Base-by-base conservation (phyloP, 2,113 vertebrate species). In the Nyctereutes procyonoides region DNA sequence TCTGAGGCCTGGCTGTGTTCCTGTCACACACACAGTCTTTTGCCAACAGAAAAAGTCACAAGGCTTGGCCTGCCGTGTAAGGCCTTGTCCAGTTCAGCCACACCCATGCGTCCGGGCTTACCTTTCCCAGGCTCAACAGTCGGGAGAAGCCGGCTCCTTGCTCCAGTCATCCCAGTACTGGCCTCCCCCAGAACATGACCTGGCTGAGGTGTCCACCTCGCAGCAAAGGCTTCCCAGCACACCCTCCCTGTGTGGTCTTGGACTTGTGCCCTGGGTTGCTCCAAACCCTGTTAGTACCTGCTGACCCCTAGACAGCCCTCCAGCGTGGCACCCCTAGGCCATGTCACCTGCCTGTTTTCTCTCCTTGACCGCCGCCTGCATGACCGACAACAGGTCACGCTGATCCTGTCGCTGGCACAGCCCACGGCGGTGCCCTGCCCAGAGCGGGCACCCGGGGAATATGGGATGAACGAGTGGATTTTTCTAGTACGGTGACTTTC, bases 401-500 rank as follows among this genome's bases (percentile, higher is more conserved):
- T 2, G 2, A 16, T 16, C 55, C 76, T 14, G 0, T 79, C 28
- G 20, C 32, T 0, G 8, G 30, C 35, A 24, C 17, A 2, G 58
- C 90, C 38, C 81, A 80, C 24, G 32, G 69, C 22, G 22, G 51
- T 3, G 2, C 63, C 90, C 63, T 62, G n/a, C 10, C 30, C 32
- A 6, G 11, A 80, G 35, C 1, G 0, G 22, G 53, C 2, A 0
- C 28, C 30, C 8, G 1, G 9, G 56, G 22, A 63, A n/a, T 53
- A 74, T 4, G 24, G 56, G 16, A 53, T 28, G 24, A 79, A 38
- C 1, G 6, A 20, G 32, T 0, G 0, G 13, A 35, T 69, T 79
- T 63, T 73, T 24, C 55, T 32, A 3, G 26, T 56, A 56, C 16
- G 8, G 19, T 12, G 20, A 16, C 15, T n/a, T 28, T 12, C 51